These are phyloP conservation scores for Tapirus terrestris DNA, from an alignment of 2,113 vertebrate genomes.

Conservation along the genomic window DNA sequence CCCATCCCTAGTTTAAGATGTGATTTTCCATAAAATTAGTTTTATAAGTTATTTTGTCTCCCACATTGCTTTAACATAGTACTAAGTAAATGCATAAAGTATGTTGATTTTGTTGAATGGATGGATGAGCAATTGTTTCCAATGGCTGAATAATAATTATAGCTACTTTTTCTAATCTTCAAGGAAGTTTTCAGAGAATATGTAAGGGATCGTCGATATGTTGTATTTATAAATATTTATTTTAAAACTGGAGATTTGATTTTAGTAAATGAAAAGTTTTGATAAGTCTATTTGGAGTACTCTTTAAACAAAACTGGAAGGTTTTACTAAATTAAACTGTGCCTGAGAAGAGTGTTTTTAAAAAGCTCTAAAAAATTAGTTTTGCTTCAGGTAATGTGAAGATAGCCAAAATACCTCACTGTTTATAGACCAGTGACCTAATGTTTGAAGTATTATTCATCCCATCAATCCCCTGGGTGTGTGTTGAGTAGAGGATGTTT, in stretches of 20 bases:
- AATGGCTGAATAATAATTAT: not conserved
- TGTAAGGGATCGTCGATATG: not conserved
- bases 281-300: not conserved
- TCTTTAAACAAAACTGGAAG: slow-evolving; percentile 20
- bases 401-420: not conserved
- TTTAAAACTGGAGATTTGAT: slow-evolving; percentile 17
- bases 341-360: slow-evolving; percentile 26
- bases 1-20: not conserved
- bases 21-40: not conserved
- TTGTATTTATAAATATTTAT: slow-evolving; percentile 7
- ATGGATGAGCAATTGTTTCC: not conserved
- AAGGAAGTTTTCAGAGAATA: not conserved
- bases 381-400: slow-evolving; percentile 62
- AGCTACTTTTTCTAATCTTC: slow-evolving; percentile 20
- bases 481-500: slow-evolving; percentile 46
- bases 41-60: not conserved
- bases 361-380: slow-evolving; percentile 24
- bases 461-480: not conserved
- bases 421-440: slow-evolving; percentile 68
- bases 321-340: slow-evolving; percentile 29
- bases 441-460: slow-evolving; percentile 70
- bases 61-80: not conserved
- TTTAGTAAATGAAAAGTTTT: slow-evolving; percentile 19
- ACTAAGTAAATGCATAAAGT: not conserved
- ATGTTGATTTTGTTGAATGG: not conserved